Conservation (phyloP, 2,797 vertebrate species). For the Lagocephalus sceleratus region DNA sequence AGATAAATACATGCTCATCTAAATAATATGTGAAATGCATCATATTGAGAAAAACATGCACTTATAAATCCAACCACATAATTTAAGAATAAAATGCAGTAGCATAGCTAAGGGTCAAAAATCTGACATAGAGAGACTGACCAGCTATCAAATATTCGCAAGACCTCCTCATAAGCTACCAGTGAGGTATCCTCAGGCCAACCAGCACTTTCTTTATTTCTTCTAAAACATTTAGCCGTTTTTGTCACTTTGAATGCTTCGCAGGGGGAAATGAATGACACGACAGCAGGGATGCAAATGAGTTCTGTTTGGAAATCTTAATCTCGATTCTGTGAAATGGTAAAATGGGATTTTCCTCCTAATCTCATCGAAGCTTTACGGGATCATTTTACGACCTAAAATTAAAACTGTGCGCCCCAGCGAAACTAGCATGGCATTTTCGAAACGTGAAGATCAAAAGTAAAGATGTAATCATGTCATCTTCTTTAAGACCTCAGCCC, state of each 20-base stretch:
- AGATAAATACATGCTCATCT: too few species aligned
- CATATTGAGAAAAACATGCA: too few species aligned
- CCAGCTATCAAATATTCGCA: slow-evolving; percentile 77
- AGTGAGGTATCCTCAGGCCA: slow-evolving; percentile 62
- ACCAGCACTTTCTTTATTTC: slow-evolving; percentile 21
- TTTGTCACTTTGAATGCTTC: slow-evolving; percentile 10
- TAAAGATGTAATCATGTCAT: slow-evolving; percentile 13
- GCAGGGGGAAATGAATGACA: slow-evolving; percentile 31
- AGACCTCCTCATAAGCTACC: slow-evolving; percentile 72
- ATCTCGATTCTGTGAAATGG: slow-evolving; percentile 62
- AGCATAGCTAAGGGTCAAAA: slow-evolving; percentile 59
- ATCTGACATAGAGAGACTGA: slow-evolving; percentile 76
- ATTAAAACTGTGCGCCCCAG: slow-evolving; percentile 33
- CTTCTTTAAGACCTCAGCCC: slow-evolving; percentile 19
- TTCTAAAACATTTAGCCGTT: slow-evolving; percentile 17
- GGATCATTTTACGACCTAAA: slow-evolving; percentile 53
- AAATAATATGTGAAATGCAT: too few species aligned
- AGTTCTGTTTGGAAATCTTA: slow-evolving; percentile 53
- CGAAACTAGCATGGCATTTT: slow-evolving; percentile 19
- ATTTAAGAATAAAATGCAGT: neutral
- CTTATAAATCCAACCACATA: too few species aligned
- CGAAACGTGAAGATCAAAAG: slow-evolving; percentile 29
- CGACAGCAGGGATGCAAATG: slow-evolving; percentile 41
- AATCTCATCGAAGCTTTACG: slow-evolving; percentile 58
- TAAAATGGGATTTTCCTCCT: slow-evolving; percentile 57